A percentile compares a stretch with the other conserved stretches of the same genome.
These are phyloP conservation scores for Petaurus breviceps DNA, from an alignment of 2,113 vertebrate species.

Conservation along the genomic window DNA sequence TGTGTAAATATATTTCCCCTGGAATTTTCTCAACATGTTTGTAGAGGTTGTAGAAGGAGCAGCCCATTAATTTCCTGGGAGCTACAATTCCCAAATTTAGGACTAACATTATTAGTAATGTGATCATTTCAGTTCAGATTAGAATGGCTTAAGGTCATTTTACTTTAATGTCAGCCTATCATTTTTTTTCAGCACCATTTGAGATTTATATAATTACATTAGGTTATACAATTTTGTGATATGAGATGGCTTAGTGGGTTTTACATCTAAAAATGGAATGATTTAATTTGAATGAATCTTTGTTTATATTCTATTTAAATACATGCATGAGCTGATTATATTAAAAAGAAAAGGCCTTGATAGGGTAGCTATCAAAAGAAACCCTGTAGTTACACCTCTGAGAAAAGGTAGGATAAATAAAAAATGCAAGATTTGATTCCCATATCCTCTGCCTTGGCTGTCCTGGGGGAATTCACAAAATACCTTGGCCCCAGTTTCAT, in stretches of 20 bases:
- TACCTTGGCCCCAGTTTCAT: background rate
- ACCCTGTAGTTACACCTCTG: conserved; percentile 15
- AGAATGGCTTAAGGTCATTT: conserved; percentile 75
- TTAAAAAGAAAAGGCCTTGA: conserved; percentile 63
- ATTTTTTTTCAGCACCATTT: conserved; percentile 64
- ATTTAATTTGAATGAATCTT: conserved; percentile 77
- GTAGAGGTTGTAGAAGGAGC: background rate
- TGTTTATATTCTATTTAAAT: conserved; percentile 73
- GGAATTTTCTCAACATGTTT: background rate
- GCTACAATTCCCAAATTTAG: conserved; percentile 56
- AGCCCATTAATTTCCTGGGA: conserved; percentile 18
- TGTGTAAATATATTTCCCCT: conserved; percentile 41
- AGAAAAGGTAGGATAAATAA: background rate
- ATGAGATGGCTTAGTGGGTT: conserved; percentile 48
- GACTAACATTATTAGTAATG: conserved; percentile 71
- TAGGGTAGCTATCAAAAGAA: background rate
- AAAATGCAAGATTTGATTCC: background rate
- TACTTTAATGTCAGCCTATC: conserved; percentile 76
- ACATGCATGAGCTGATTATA: conserved; percentile 65
- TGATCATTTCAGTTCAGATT: conserved; percentile 67
- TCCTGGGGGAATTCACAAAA: background rate
- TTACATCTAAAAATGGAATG: conserved; percentile 70
- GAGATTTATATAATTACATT: conserved; percentile 77
- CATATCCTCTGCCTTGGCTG: background rate
- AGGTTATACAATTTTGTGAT: conserved; percentile 76